Evolutionary conservation across 2,888 invertebrate species (phyloP).

Genomic region (Parnassius apollo): DNA sequence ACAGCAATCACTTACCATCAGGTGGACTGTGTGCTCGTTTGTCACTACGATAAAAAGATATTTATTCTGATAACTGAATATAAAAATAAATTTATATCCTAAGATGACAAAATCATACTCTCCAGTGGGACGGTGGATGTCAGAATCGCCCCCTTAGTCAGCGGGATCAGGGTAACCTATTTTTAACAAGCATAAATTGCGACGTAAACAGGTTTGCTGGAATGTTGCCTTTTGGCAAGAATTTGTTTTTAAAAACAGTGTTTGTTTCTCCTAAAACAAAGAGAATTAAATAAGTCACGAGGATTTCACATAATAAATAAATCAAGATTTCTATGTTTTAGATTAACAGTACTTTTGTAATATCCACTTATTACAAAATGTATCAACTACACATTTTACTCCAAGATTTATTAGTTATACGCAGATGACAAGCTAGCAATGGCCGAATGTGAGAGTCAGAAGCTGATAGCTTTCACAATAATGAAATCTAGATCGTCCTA

Average conservation of each 20-base stretch:
- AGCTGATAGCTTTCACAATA: no score
- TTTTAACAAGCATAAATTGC: conserved; percentile 78
- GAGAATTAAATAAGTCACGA: neutral
- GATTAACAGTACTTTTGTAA: no score
- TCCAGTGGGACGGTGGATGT: conserved; percentile 58
- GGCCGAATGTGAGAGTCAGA: no score
- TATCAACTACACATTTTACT: no score
- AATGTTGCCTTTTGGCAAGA: conserved; percentile 69
- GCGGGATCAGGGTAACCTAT: conserved; percentile 73
- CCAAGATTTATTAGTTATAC: no score
- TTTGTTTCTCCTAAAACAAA: conserved; percentile 14
- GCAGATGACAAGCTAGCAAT: no score
- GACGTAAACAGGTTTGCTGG: conserved; percentile 75
- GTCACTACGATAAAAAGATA: neutral
- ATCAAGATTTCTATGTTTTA: neutral
- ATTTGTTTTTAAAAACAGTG: conserved; percentile 14
- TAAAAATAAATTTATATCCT: conserved; percentile 44
- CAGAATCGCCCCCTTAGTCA: conserved; percentile 67
- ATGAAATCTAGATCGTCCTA: no score
- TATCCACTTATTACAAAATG: no score
- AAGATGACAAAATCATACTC: conserved; percentile 55
- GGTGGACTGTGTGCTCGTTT: no score
- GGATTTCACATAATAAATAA: neutral
- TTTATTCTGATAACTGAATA: neutral
- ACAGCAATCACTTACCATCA: no score